Conservation (phyloP, 2,888 invertebrate genomes). For the Incurvaria masculella region DNA sequence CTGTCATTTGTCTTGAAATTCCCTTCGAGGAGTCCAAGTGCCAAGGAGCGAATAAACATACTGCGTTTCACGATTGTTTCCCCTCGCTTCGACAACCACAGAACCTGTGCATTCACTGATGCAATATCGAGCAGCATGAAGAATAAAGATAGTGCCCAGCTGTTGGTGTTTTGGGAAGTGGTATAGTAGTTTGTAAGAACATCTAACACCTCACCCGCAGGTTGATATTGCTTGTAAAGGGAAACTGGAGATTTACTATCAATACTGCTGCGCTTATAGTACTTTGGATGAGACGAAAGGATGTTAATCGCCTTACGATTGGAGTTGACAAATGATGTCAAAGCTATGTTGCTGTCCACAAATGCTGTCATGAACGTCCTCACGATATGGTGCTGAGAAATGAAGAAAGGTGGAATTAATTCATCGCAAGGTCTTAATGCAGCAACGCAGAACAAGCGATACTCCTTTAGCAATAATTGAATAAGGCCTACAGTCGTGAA, state of each 20-base stretch:
- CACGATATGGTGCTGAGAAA: conserved; percentile 29
- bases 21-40: conserved; percentile 3
- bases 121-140: conserved; percentile 43
- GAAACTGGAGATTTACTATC: conserved; percentile 30
- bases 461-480: conserved; percentile 27
- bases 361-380: conserved; percentile 34
- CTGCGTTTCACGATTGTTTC: not conserved
- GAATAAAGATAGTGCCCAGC: conserved; percentile 43
- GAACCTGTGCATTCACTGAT: conserved; percentile 41
- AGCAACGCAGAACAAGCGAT: conserved; percentile 31
- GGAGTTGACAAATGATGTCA: conserved; percentile 35
- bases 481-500: conserved; percentile 32
- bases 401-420: conserved; percentile 37
- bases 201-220: conserved; percentile 38
- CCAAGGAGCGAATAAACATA: conserved; percentile 4
- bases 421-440: conserved; percentile 32
- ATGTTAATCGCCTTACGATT: conserved; percentile 33
- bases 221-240: conserved; percentile 36
- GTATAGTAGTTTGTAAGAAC: conserved; percentile 47
- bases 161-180: conserved; percentile 41
- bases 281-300: conserved; percentile 36
- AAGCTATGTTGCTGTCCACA: conserved; percentile 27
- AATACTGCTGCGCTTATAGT: conserved; percentile 30
- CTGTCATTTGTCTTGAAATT: too few relatives aligned
- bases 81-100: conserved; percentile 33